Evolutionary conservation across 2,113 vertebrate genomes (phyloP).

Genomic region (Nothoprocta pentlandii): DNA sequence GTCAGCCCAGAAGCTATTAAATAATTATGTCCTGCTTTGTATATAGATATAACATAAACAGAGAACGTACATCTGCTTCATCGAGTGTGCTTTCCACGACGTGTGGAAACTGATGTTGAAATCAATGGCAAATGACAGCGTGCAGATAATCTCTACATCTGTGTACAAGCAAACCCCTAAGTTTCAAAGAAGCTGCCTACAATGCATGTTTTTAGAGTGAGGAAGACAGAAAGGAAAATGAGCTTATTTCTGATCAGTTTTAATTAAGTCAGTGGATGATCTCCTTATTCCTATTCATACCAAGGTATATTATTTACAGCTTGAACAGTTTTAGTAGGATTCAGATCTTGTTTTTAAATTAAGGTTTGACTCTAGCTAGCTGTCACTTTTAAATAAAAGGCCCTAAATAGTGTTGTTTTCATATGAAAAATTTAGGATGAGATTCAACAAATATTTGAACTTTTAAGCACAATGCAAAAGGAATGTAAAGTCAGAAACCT

Average conservation of each 20-base stretch:
- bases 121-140: not conserved
- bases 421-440: not conserved
- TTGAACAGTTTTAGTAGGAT: not conserved
- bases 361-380: not conserved
- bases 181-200: conserved; percentile 1
- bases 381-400: not conserved
- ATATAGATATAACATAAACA: not conserved
- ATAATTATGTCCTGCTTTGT: not conserved
- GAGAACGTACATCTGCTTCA: not conserved
- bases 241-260: not conserved
- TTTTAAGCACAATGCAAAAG: not conserved
- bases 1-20: not conserved
- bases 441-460: not conserved
- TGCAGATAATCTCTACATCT: conserved; percentile 19
- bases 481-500: not conserved
- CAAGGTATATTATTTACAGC: not conserved
- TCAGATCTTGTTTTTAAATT: not conserved
- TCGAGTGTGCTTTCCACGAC: not conserved
- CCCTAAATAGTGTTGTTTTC: not conserved
- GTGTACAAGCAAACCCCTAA: not conserved
- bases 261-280: not conserved
- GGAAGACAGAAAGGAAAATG: not conserved
- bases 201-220: not conserved
- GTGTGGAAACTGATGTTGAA: not conserved
- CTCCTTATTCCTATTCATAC: not conserved